Conservation (phyloP, 2,888 invertebrate genomes). For the Epinotia ramella region DNA sequence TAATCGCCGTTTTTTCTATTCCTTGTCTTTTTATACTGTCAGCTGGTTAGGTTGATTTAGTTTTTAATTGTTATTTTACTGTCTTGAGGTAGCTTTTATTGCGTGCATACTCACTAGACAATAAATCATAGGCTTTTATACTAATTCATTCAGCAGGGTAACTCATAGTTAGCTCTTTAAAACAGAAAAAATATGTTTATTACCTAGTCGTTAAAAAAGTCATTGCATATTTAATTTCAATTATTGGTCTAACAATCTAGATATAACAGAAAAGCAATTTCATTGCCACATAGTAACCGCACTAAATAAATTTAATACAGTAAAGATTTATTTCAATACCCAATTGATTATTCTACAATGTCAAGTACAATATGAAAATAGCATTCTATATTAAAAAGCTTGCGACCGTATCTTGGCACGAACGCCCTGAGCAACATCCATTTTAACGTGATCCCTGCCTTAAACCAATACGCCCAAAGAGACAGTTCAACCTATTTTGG, state of each 20-base stretch:
- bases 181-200: neutral
- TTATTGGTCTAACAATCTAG: neutral
- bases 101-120: neutral
- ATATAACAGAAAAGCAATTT: neutral
- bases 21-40: slow-evolving; percentile 27
- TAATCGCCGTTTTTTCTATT: slow-evolving; percentile 35
- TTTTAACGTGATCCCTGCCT: neutral
- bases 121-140: slow-evolving; percentile 13
- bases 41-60: slow-evolving; percentile 31
- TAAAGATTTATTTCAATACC: slow-evolving; percentile 7
- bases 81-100: slow-evolving; percentile 13
- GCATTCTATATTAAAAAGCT: slow-evolving; percentile 60
- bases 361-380: slow-evolving; percentile 45
- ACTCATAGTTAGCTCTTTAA: neutral
- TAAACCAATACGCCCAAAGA: neutral
- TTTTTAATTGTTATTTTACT: slow-evolving; percentile 35
- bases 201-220: neutral
- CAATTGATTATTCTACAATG: slow-evolving; percentile 39
- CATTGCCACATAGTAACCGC: neutral
- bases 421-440: slow-evolving; percentile 66
- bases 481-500: neutral
- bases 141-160: neutral
- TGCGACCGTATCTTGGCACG: slow-evolving; percentile 73
- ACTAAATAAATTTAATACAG: neutral
- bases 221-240: neutral